phyloP scores from a whole-genome alignment of 2,888 invertebrate species.

The Aleiodes leptofemur region DNA sequence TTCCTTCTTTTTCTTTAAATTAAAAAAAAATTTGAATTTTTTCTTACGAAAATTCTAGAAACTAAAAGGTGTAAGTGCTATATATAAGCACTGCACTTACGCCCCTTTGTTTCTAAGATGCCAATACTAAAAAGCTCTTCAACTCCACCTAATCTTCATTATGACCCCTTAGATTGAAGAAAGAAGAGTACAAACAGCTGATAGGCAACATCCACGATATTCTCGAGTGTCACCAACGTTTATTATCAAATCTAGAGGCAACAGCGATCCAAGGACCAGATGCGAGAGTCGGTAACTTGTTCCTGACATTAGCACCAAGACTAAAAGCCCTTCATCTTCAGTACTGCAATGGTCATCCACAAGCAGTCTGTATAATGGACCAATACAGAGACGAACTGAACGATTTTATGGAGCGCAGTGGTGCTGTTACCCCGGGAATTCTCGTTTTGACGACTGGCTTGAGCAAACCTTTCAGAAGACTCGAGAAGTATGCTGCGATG shows the following conservation, averaged over 20 bases:
- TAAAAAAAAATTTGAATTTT: too few species aligned
- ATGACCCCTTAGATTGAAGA: slow-evolving; percentile 81
- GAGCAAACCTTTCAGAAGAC: slow-evolving; percentile 95
- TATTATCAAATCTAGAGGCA: slow-evolving; percentile 88
- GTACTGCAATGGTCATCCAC: slow-evolving; percentile 96
- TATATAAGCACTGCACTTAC: too few species aligned
- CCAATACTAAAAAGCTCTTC: too few species aligned
- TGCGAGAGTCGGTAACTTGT: slow-evolving; percentile 93
- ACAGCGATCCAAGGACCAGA: slow-evolving; percentile 83
- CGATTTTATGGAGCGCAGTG: slow-evolving; percentile 91
- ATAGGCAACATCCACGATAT: slow-evolving; percentile 94
- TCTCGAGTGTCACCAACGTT: slow-evolving; percentile 88
- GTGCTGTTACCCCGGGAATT: slow-evolving; percentile 90
- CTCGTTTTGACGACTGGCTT: slow-evolving; percentile 93
- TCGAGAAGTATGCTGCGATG: slow-evolving; percentile 96
- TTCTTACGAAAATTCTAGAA: too few species aligned
- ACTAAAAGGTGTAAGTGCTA: too few species aligned
- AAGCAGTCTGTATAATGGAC: slow-evolving; percentile 94
- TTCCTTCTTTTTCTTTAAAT: too few species aligned
- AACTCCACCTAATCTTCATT: neutral
- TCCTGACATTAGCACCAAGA: slow-evolving; percentile 88
- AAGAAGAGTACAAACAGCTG: slow-evolving; percentile 91
- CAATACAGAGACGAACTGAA: slow-evolving; percentile 92
- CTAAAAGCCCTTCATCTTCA: slow-evolving; percentile 90
- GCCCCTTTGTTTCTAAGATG: too few species aligned